phyloP scores from a whole-genome alignment of 1,140 invertebrate genomes.

The Sitophilus oryzae region DNA sequence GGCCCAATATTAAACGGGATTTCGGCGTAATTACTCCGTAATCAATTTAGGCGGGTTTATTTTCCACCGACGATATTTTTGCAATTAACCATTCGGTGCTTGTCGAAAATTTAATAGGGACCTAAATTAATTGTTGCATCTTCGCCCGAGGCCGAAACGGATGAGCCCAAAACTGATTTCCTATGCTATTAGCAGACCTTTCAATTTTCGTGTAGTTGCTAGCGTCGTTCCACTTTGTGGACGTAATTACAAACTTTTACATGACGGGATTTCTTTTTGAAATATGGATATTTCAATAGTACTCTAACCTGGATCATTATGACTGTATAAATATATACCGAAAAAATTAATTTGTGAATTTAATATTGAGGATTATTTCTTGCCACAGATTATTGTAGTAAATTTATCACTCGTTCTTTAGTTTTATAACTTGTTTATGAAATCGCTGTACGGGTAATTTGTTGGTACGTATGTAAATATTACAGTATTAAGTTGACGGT shows the following conservation, averaged over 20 bases:
- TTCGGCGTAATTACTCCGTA: too few species aligned
- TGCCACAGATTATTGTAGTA: too few species aligned
- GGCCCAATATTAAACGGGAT: too few species aligned
- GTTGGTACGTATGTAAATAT: too few species aligned
- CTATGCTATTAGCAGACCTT: background rate
- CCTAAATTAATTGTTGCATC: background rate
- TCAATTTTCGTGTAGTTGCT: background rate
- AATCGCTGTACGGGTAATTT: too few species aligned
- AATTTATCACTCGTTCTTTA: background rate
- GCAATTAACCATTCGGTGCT: background rate
- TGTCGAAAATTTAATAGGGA: background rate
- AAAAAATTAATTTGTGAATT: too few species aligned
- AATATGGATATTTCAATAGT: background rate
- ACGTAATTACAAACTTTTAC: background rate
- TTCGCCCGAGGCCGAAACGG: background rate
- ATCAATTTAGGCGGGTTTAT: background rate
- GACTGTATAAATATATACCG: too few species aligned
- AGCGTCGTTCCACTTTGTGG: background rate
- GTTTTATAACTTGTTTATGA: background rate
- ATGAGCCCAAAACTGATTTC: background rate
- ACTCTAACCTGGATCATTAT: background rate
- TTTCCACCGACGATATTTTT: background rate
- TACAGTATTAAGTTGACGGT: too few species aligned
- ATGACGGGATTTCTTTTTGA: background rate
- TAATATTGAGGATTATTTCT: too few species aligned